Evolutionary conservation across 1,140 invertebrate genomes (phyloP).

Genomic region (Drosophila asahinai): DNA sequence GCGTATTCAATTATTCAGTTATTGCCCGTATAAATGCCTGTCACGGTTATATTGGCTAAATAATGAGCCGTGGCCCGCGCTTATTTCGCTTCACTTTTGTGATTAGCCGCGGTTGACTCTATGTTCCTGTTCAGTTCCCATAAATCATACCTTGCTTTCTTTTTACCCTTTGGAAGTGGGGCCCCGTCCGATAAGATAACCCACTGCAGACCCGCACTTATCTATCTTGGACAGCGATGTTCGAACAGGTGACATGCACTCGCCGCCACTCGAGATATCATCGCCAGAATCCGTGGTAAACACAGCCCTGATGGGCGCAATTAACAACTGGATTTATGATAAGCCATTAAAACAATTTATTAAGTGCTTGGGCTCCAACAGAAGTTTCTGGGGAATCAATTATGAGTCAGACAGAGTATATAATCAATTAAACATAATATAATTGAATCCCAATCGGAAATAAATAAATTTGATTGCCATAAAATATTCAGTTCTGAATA

Average conservation of each 20-base stretch:
- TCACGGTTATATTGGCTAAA: slow-evolving; percentile 58
- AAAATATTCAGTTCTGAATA: no score
- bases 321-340: slow-evolving; percentile 49
- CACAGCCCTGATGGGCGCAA: slow-evolving; percentile 36
- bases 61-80: slow-evolving; percentile 45
- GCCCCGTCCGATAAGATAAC: slow-evolving; percentile 29
- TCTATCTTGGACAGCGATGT: slow-evolving; percentile 10
- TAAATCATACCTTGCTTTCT: slow-evolving; percentile 41
- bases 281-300: slow-evolving; percentile 15
- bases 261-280: slow-evolving; percentile 16
- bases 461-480: neutral
- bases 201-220: slow-evolving; percentile 18
- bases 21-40: slow-evolving; percentile 56
- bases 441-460: neutral
- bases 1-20: slow-evolving; percentile 44
- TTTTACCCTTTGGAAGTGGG: neutral
- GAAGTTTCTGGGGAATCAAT: slow-evolving; percentile 4
- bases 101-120: neutral
- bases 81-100: slow-evolving; percentile 18
- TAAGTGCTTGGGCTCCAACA: neutral
- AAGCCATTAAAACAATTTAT: slow-evolving; percentile 28
- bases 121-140: neutral
- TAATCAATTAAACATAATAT: neutral
- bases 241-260: slow-evolving; percentile 42
- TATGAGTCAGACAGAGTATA: slow-evolving; percentile 3